Evolutionary conservation across 2,797 vertebrate species (phyloP).

Genomic region (Psittacula derbiana): DNA sequence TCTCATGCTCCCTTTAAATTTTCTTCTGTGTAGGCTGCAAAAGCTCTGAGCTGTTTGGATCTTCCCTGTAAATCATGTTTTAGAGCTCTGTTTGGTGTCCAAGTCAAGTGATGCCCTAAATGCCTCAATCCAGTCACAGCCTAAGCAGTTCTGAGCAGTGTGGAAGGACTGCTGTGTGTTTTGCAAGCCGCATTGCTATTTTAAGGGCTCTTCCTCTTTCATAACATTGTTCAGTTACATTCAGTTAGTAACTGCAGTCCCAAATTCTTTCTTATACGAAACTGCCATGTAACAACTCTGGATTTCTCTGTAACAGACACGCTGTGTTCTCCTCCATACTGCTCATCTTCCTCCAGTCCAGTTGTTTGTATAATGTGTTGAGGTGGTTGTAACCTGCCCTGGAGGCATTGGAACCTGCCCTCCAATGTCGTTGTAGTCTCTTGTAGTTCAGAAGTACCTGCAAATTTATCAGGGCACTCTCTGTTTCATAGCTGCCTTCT

Average conservation of each 20-base stretch:
- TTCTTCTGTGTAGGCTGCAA: neutral
- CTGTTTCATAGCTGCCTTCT: neutral
- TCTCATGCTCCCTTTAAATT: neutral
- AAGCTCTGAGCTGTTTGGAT: neutral
- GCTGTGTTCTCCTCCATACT: neutral
- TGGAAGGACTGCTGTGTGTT: neutral
- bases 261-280: neutral
- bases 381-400: neutral
- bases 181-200: neutral
- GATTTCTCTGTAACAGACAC: neutral
- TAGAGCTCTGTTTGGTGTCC: neutral
- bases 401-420: neutral
- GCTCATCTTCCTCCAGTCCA: neutral
- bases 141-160: neutral
- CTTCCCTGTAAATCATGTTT: neutral
- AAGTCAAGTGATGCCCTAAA: neutral
- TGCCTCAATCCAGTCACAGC: neutral
- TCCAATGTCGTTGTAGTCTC: neutral
- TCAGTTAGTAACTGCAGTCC: neutral
- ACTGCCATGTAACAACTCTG: neutral
- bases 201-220: constrained; percentile 24
- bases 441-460: neutral
- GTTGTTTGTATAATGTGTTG: neutral
- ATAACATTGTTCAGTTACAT: neutral
- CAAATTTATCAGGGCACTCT: neutral